These are phyloP conservation scores for Drosophila neoperkinsi DNA, from an alignment of 2,888 invertebrate genomes.

Conservation along the genomic window DNA sequence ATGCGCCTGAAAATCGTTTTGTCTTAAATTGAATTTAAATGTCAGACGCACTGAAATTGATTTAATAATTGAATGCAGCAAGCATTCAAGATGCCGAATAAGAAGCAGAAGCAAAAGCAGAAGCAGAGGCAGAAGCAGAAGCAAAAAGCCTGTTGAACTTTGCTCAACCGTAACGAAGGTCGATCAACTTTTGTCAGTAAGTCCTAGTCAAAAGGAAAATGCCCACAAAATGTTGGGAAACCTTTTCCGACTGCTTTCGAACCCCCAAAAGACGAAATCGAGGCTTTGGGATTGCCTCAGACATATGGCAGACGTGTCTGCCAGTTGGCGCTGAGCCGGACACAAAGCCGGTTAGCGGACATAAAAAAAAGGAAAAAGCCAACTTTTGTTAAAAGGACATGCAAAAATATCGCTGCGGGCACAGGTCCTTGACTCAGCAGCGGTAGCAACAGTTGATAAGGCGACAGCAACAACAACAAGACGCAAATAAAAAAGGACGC, in stretches of 20 bases:
- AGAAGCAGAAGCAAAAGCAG: too few relatives aligned
- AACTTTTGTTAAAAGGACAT: constrained; percentile 62
- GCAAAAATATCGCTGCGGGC: constrained; percentile 63
- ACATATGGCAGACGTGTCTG: constrained; percentile 69
- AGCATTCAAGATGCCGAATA: background rate
- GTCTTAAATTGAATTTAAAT: constrained; percentile 50
- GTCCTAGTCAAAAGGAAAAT: constrained; percentile 19
- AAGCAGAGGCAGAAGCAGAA: background rate
- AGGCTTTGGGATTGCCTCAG: constrained; percentile 40
- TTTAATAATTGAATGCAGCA: constrained; percentile 41
- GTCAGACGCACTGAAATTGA: constrained; percentile 38
- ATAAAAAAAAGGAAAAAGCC: constrained; percentile 9
- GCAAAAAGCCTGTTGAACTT: constrained; percentile 25
- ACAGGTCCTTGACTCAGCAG: constrained; percentile 49
- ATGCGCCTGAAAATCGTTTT: constrained; percentile 34
- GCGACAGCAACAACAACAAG: constrained; percentile 19
- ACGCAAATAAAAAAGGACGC: constrained; percentile 46
- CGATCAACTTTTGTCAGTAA: constrained; percentile 61
- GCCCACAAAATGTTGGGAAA: constrained; percentile 15
- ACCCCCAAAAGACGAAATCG: background rate
- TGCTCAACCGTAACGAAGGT: constrained; percentile 47
- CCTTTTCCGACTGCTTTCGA: constrained; percentile 35
- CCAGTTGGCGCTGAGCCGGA: constrained; percentile 23
- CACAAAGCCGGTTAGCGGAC: constrained; percentile 33
- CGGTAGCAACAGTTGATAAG: constrained; percentile 65